These are phyloP conservation scores for Drosophila equinoxialis DNA, from an alignment of 1,140 invertebrate species.

Conservation along the genomic window DNA sequence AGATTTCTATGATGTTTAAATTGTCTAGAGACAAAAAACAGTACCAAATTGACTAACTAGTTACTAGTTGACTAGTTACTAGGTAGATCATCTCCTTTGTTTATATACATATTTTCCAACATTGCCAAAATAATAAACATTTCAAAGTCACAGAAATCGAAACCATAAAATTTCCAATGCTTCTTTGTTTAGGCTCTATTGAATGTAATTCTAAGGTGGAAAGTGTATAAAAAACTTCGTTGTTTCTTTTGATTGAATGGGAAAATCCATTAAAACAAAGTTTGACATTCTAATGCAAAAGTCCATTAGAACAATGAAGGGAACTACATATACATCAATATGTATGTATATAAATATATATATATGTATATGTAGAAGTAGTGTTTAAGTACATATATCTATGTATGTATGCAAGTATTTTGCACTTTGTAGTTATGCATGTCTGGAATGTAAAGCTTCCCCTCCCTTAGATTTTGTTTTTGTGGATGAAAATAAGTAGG, in stretches of 20 bases:
- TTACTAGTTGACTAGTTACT: no score
- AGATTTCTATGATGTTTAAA: no score
- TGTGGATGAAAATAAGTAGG: slow-evolving; percentile 53
- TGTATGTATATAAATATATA: neutral
- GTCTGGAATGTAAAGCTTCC: slow-evolving; percentile 10
- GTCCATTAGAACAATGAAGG: slow-evolving; percentile 11
- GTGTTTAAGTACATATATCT: neutral
- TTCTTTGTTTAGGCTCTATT: no score
- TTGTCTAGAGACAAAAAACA: no score
- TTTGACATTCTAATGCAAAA: slow-evolving; percentile 10
- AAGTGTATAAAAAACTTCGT: neutral
- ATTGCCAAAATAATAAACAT: no score
- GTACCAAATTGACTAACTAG: no score
- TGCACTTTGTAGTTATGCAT: slow-evolving; percentile 34
- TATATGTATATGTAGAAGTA: neutral
- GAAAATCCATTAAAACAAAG: neutral
- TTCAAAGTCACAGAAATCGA: no score
- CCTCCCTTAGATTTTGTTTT: neutral
- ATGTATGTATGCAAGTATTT: neutral
- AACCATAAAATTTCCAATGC: no score
- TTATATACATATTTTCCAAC: no score
- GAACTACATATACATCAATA: neutral
- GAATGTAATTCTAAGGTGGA: no score
- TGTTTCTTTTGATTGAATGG: neutral
- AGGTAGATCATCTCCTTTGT: no score